Base-by-base conservation (phyloP, 2,888 invertebrate species). In the Folsomia manolachei region DNA sequence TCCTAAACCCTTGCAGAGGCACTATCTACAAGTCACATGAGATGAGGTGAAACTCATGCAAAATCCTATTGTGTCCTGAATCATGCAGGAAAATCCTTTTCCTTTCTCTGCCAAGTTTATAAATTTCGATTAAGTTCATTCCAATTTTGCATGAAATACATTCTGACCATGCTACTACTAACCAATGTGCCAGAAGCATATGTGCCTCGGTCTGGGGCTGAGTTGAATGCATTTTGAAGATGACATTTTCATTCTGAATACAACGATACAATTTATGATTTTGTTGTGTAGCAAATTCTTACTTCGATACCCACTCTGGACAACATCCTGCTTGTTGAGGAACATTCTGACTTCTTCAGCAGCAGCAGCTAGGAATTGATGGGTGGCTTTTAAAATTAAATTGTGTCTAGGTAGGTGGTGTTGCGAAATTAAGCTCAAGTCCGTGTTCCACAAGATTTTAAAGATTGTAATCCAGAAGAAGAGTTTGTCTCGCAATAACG, bases 301-400 rank as follows among this genome's bases (percentile, higher is more conserved):
- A 39, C 39, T 39, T 39, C 7, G 39, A 39, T 73, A 60, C 60
- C 77, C 77, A 63, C 70, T 75, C 39, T 61, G 75, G 39, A 71
- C 69, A 51, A 70, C 63, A 27, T 77, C 77, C 39, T 71, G 77
- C 51, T 77, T 75, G 56, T 70, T 72, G n/a, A 77, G 70, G 69
- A 75, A 77, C 60, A 77, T 71, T 25, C 63, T 70, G 23, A 19
- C 24, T 56, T 7, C 18, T 56, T 23, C 62, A 62, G 62, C 1
- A 62, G 2, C 4, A 62, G 14, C 14, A 62, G 25, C 14, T 14
- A 39, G 14, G 4, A 39, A 39, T 14, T 4, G 14, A 39, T 14
- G 39, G 39, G 39, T 39, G 39, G 39, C 39, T n/a, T n/a, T n/a
- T n/a, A n/a, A n/a, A n/a, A n/a, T n/a, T n/a, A n/a, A n/a, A n/a